These are phyloP conservation scores for Orestias chungarensis DNA, from an alignment of 2,797 vertebrate species.

Conservation along the genomic window DNA sequence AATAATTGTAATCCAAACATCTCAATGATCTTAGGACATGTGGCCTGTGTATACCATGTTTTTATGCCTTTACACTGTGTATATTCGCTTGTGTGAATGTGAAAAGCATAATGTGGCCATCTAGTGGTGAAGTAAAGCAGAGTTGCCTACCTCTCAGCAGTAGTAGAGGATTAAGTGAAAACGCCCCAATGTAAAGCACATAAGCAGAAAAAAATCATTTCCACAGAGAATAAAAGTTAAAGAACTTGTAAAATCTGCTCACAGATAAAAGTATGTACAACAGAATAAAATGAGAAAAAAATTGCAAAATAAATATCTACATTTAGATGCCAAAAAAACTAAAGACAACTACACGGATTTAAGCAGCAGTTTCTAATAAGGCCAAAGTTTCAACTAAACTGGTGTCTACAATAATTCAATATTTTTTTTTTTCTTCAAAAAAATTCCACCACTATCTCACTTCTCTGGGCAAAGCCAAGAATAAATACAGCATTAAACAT, in stretches of 20 bases:
- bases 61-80: conserved; percentile 18
- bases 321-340: conserved; percentile 17
- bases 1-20: conserved; percentile 25
- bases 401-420: conserved; percentile 30
- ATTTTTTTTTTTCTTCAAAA: too few species aligned
- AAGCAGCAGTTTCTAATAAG: conserved; percentile 40
- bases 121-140: conserved; percentile 66
- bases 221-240: conserved; percentile 1
- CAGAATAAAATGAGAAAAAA: background rate
- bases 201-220: background rate
- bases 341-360: conserved; percentile 29
- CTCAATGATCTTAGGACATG: conserved; percentile 8
- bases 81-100: conserved; percentile 7
- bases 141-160: conserved; percentile 43
- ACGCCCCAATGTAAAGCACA: background rate
- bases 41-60: conserved; percentile 18
- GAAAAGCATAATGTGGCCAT: conserved; percentile 65
- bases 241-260: background rate
- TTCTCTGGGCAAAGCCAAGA: conserved; percentile 43
- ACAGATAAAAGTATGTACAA: background rate
- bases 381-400: conserved; percentile 29
- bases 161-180: conserved; percentile 21
- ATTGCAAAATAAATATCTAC: conserved; percentile 14
- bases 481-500: conserved; percentile 72
- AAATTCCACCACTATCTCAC: conserved; percentile 23